Conservation (phyloP, 2,797 vertebrate genomes). For the Geotrypetes seraphini region DNA sequence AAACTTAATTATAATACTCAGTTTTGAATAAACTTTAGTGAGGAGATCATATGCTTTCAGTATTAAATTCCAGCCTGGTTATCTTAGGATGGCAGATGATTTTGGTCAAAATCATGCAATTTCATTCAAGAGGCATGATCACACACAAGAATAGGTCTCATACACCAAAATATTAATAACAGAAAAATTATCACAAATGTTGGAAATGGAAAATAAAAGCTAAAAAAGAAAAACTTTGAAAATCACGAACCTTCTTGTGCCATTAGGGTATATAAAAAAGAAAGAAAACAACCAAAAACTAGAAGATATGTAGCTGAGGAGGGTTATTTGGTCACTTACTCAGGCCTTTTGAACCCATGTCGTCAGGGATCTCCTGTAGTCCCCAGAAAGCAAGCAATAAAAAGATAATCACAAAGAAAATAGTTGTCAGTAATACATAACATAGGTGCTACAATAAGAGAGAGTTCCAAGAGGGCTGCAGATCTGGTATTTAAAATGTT, state of each 20-base stretch:
- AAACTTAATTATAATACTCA: too few species aligned
- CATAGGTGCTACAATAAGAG: slow-evolving; percentile 54
- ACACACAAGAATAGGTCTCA: neutral
- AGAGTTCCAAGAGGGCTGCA: slow-evolving; percentile 62
- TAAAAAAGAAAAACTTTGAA: slow-evolving; percentile 13
- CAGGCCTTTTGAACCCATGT: slow-evolving; percentile 87
- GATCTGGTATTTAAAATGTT: slow-evolving; percentile 24
- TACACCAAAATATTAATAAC: slow-evolving; percentile 11
- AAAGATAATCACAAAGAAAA: slow-evolving; percentile 89
- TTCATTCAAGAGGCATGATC: neutral
- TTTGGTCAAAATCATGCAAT: neutral
- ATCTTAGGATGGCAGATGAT: too few species aligned
- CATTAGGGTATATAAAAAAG: slow-evolving; percentile 36
- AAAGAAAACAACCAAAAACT: slow-evolving; percentile 30
- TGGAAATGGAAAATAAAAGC: slow-evolving; percentile 19
- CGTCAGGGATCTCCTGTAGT: slow-evolving; percentile 92
- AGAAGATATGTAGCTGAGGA: slow-evolving; percentile 11
- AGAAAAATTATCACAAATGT: slow-evolving; percentile 2
- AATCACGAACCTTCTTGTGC: slow-evolving; percentile 38
- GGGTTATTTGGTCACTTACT: slow-evolving; percentile 78
- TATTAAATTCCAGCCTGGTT: too few species aligned
- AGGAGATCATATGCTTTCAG: too few species aligned
- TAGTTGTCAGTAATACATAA: slow-evolving; percentile 73
- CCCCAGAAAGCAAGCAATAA: slow-evolving; percentile 74
- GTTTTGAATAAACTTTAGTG: too few species aligned